These are phyloP conservation scores for Oxyura jamaicensis DNA, from an alignment of 2,113 vertebrate species.

Conservation along the genomic window DNA sequence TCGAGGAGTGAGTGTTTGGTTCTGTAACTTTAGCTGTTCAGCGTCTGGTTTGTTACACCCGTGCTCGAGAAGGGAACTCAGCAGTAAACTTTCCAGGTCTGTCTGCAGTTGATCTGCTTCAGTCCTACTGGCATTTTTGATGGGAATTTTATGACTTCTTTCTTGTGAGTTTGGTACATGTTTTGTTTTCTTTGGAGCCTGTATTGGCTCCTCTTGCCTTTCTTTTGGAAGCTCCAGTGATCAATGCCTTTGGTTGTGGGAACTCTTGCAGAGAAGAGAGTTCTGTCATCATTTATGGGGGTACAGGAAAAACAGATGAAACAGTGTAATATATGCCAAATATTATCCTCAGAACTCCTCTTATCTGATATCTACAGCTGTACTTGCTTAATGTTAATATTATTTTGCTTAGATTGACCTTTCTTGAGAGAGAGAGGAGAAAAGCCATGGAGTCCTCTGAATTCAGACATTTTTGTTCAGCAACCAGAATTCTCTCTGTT, in stretches of 20 bases:
- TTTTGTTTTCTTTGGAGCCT: conserved; percentile 63
- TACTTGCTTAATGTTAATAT: conserved; percentile 45
- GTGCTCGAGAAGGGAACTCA: background rate
- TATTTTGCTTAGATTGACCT: conserved; percentile 58
- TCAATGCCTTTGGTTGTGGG: conserved; percentile 67
- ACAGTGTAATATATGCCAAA: conserved; percentile 27
- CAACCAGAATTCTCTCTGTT: background rate
- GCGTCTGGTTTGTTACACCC: background rate
- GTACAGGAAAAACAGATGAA: conserved; percentile 61
- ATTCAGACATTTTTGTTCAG: conserved; percentile 21
- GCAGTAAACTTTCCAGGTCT: conserved; percentile 39
- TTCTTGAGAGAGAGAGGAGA: background rate
- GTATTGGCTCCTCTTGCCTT: conserved; percentile 34
- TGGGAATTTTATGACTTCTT: conserved; percentile 40
- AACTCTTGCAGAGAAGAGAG: conserved; percentile 51
- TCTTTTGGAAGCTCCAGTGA: conserved; percentile 56
- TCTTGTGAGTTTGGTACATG: conserved; percentile 25
- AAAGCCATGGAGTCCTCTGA: background rate
- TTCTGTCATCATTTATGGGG: conserved; percentile 64
- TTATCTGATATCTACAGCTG: conserved; percentile 71
- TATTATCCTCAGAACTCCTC: conserved; percentile 29
- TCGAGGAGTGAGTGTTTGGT: background rate
- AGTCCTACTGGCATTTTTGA: conserved; percentile 59
- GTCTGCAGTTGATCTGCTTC: conserved; percentile 25
- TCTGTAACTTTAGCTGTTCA: conserved; percentile 25